phyloP scores from a whole-genome alignment of 2,797 vertebrate genomes.

The Synanceia verrucosa region DNA sequence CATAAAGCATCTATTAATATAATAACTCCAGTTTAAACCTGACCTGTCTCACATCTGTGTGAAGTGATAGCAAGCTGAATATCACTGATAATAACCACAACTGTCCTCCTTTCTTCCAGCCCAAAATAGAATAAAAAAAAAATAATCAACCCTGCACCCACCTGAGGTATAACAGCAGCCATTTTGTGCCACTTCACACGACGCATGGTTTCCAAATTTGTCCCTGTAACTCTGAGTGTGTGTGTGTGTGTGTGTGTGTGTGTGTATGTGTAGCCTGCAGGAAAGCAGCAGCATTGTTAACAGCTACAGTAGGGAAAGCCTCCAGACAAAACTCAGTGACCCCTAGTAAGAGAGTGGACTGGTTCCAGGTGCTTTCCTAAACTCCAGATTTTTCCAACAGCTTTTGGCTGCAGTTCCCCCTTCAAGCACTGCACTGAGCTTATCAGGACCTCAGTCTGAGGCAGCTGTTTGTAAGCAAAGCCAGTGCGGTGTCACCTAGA shows the following conservation, averaged over 20 bases:
- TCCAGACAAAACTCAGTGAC: slow-evolving; percentile 86
- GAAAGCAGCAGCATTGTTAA: slow-evolving; percentile 78
- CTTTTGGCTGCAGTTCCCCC: slow-evolving; percentile 63
- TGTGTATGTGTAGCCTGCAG: slow-evolving; percentile 59
- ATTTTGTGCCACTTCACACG: slow-evolving; percentile 63
- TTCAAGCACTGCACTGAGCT: slow-evolving; percentile 56
- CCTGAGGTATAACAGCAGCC: slow-evolving; percentile 45
- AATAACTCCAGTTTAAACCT: not conserved
- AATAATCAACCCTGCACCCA: slow-evolving; percentile 24
- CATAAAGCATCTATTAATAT: not conserved
- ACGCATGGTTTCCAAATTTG: slow-evolving; percentile 52
- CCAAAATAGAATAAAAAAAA: too few species aligned
- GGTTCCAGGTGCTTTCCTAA: slow-evolving; percentile 85
- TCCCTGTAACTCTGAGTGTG: slow-evolving; percentile 44
- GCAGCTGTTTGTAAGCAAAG: slow-evolving; percentile 71
- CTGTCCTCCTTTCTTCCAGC: not conserved
- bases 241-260: slow-evolving; percentile 10
- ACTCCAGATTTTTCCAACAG: slow-evolving; percentile 75
- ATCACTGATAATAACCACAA: slow-evolving; percentile 7
- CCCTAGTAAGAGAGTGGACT: slow-evolving; percentile 81
- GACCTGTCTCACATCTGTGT: not conserved
- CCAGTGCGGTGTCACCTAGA: slow-evolving; percentile 48
- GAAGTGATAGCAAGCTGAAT: slow-evolving; percentile 9
- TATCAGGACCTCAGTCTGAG: slow-evolving; percentile 63
- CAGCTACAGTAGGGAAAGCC: slow-evolving; percentile 81